Evolutionary conservation across 2,888 invertebrate genomes (phyloP).

Genomic region (Tribolium freemani): DNA sequence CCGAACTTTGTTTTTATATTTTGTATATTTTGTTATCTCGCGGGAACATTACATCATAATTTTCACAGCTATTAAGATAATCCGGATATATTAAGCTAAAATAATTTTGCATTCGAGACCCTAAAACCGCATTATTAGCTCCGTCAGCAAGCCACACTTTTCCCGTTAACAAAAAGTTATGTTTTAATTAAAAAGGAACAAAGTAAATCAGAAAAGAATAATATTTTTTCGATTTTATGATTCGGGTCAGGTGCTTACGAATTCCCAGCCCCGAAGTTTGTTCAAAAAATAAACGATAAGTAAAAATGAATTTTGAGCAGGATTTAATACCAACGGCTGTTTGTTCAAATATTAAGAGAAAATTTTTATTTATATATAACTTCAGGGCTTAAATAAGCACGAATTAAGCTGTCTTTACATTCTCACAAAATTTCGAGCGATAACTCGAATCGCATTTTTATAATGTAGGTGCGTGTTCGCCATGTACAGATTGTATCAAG

Average conservation of each 20-base stretch:
- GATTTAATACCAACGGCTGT: constrained; percentile 22
- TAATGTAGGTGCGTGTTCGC: constrained; percentile 48
- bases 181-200: constrained; percentile 17
- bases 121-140: constrained; percentile 22
- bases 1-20: constrained; percentile 32
- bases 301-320: constrained; percentile 27
- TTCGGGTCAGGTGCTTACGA: constrained; percentile 29
- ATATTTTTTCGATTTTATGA: constrained; percentile 18
- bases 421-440: constrained; percentile 44
- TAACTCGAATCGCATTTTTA: constrained; percentile 53
- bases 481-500: constrained; percentile 24
- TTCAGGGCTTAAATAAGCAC: not conserved
- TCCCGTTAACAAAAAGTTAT: constrained; percentile 1
- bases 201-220: constrained; percentile 27
- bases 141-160: not conserved
- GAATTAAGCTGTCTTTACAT: constrained; percentile 1
- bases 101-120: constrained; percentile 22
- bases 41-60: constrained; percentile 36
- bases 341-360: constrained; percentile 4
- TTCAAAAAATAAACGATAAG: constrained; percentile 25
- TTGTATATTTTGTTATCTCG: constrained; percentile 27
- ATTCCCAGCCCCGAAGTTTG: constrained; percentile 14
- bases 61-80: constrained; percentile 41
- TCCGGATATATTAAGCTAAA: constrained; percentile 29
- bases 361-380: not conserved